Base-by-base conservation (phyloP, 2,797 vertebrate genomes). In the Orientallactaga sibirica region DNA sequence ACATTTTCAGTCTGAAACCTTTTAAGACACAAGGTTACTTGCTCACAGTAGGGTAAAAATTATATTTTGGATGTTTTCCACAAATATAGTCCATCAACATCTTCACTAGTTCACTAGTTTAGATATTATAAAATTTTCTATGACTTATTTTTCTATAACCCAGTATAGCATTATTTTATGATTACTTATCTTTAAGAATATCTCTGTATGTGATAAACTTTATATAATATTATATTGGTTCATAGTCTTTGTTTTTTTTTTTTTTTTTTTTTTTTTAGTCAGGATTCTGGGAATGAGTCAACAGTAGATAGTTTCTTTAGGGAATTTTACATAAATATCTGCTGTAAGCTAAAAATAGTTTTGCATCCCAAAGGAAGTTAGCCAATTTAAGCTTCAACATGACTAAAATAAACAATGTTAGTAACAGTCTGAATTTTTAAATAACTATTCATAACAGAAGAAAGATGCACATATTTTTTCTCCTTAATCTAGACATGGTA, bases 271-370 rank as follows among this genome's bases (percentile, higher is more conserved):
- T 20, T 79, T 64, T 62, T 20, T n/a, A 55, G 77, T 61, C 2
- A 66, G 22, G 5, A 88, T 79, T 93, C 84, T 96, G 82, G 83
- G 77, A 95, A 93, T 41, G 25, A 88, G 85, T 76, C 67, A 88
- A 96, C 41, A 96, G 29, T 84, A 92, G 29, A 82, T 64, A 14
- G 3, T 70, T 93, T 96, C 74, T 74, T 85, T 87, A 14, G 67
- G 79, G 66, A 86, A 94, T 95, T 95, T 81, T 93, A 84, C 77
- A 93, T 92, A 96, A 97, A 96, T 97, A 92, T 43, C 91, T 93
- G 9, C 14, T 25, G 11, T 94, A 85, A 15, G 48, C 77, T 94
- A 96, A 94, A 97, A 94, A 97, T 94, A 95, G 86, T 85, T 78
- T 91, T n/a, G 41, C 64, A 91, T 91, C 61, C 48, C 78, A 92